Evolutionary conservation across 2,888 invertebrate species (phyloP).

Genomic region (Pherbina coryleti): DNA sequence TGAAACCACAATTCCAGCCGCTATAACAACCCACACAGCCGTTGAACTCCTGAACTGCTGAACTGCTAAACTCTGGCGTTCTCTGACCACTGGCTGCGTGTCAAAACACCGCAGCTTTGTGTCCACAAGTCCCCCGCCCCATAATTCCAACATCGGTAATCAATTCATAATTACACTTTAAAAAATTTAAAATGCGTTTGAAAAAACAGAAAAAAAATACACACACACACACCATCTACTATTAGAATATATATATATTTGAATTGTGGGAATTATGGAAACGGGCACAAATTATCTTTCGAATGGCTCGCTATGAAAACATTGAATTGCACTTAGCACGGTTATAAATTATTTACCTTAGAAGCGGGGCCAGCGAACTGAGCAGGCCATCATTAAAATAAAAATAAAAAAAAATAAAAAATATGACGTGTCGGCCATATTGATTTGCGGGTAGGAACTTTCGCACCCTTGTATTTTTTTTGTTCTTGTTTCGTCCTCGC

Average conservation of each 20-base stretch:
- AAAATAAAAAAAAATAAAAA: neutral
- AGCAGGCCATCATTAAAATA: slow-evolving; percentile 31
- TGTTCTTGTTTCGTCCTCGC: neutral
- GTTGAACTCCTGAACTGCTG: slow-evolving; percentile 49
- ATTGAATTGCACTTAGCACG: slow-evolving; percentile 49
- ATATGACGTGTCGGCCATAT: slow-evolving; percentile 53
- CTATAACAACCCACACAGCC: slow-evolving; percentile 29
- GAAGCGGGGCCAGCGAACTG: neutral
- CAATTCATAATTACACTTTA: slow-evolving; percentile 52
- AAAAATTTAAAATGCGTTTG: slow-evolving; percentile 36
- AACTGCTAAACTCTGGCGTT: slow-evolving; percentile 44
- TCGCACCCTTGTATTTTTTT: slow-evolving; percentile 52
- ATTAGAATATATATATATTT: neutral
- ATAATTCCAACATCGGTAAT: slow-evolving; percentile 47
- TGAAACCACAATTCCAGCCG: slow-evolving; percentile 3
- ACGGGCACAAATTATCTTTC: slow-evolving; percentile 33
- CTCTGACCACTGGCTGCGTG: slow-evolving; percentile 63
- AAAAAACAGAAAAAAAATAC: neutral
- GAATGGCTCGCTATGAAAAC: slow-evolving; percentile 43
- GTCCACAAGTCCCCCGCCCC: slow-evolving; percentile 10
- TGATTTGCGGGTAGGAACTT: slow-evolving; percentile 54
- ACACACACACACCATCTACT: neutral
- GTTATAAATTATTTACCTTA: neutral
- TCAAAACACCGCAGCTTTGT: slow-evolving; percentile 58
- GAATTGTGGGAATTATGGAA: neutral